Percentiles rank a stretch among this genome's conserved stretches.
Conservation (phyloP, 2,113 vertebrate genomes). For the Aspidoscelis tigris region DNA sequence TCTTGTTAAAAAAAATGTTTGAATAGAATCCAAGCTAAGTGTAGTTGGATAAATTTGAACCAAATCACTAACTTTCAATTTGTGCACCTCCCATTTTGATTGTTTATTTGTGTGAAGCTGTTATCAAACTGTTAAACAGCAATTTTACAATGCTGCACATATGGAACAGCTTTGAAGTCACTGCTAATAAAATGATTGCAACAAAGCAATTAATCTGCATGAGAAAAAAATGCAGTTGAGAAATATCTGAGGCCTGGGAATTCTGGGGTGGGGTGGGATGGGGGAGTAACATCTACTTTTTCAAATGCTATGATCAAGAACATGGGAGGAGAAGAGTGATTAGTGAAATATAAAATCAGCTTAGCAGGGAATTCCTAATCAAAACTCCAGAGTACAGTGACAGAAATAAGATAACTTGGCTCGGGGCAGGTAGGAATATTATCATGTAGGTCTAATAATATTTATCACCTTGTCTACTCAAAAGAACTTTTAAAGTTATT, state of each 20-base stretch:
- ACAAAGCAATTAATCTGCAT: background rate
- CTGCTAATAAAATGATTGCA: background rate
- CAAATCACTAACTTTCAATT: too few species aligned
- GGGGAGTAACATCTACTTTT: background rate
- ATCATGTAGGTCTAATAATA: slow-evolving; percentile 8
- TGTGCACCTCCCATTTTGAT: background rate
- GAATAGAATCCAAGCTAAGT: too few species aligned
- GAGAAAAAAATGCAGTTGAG: background rate
- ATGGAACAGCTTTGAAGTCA: background rate
- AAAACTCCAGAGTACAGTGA: background rate
- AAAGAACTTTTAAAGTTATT: slow-evolving; percentile 11
- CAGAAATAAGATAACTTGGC: background rate
- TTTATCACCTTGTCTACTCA: background rate
- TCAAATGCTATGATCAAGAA: slow-evolving; percentile 7
- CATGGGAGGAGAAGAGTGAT: background rate
- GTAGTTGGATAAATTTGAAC: too few species aligned
- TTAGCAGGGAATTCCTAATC: background rate
- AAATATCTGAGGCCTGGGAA: slow-evolving; percentile 3
- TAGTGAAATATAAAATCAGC: background rate
- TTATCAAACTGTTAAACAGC: background rate
- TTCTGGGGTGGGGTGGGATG: background rate
- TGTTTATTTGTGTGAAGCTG: background rate
- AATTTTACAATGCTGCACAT: background rate
- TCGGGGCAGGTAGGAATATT: background rate
- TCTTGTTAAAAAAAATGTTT: too few species aligned